Conservation (phyloP, 1,140 invertebrate genomes). For the roundworm (Caenorhabditis elegans) region WBcel235 BX284606.5:3240001-3240500, state of each 20-base stretch:
- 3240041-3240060: slow-evolving; percentile 11
- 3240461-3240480: slow-evolving; percentile 39
- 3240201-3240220: background rate
- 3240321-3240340: slow-evolving; percentile 14
- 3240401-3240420: slow-evolving; percentile 16
- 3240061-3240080: slow-evolving; percentile 36
- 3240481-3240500: slow-evolving; percentile 32
- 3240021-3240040: background rate
- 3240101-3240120: background rate
- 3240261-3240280: slow-evolving; percentile 43
- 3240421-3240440: slow-evolving; percentile 31
- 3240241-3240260: slow-evolving; percentile 48
- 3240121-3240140: slow-evolving; percentile 40
- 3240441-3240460: slow-evolving; percentile 38
- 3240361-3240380: slow-evolving; percentile 48
- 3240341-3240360: background rate
- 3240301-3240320: slow-evolving; percentile 45
- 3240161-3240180: background rate
- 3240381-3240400: slow-evolving; percentile 48
- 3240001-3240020: background rate
- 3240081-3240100: slow-evolving; percentile 14
- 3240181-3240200: slow-evolving; percentile 10
- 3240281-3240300: slow-evolving; percentile 45
- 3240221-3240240: slow-evolving; percentile 20
- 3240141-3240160: slow-evolving; percentile 36